Percentiles rank a stretch among this genome's conserved stretches.
These are phyloP conservation scores for Chaetophractus vellerosus DNA, from an alignment of 2,797 vertebrate species.

Conservation along the genomic window DNA sequence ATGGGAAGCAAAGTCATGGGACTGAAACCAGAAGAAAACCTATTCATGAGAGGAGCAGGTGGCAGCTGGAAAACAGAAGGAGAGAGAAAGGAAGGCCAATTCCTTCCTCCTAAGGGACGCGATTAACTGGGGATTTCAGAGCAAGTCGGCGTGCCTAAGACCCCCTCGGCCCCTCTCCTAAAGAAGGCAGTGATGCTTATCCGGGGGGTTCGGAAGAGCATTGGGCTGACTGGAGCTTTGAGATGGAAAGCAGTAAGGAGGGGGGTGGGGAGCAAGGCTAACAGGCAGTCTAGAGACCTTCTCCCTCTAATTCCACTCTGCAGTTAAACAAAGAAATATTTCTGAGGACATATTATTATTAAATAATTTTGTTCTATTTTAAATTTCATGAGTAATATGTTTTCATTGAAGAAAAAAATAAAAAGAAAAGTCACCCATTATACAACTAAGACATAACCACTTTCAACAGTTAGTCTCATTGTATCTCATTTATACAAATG, in stretches of 20 bases:
- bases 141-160: background rate
- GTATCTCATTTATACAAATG: background rate
- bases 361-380: conserved; percentile 2
- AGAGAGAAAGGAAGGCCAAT: conserved; percentile 48
- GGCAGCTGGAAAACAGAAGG: conserved; percentile 72
- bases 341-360: background rate
- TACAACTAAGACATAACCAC: background rate
- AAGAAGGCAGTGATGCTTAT: conserved; percentile 30
- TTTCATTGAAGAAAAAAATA: conserved; percentile 27
- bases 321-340: background rate
- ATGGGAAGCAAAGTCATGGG: conserved; percentile 59
- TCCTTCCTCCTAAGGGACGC: conserved; percentile 39
- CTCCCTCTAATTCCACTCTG: background rate
- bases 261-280: background rate
- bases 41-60: conserved; percentile 76
- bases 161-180: background rate
- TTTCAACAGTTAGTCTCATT: background rate
- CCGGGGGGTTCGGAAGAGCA: background rate
- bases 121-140: conserved; percentile 53
- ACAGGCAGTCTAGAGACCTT: background rate
- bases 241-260: conserved; percentile 9
- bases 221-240: background rate
- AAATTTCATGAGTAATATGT: conserved; percentile 11
- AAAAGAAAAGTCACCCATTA: background rate
- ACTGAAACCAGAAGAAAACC: conserved; percentile 75